Percentiles rank a stretch among this genome's conserved stretches.
phyloP scores from a whole-genome alignment of 1,140 invertebrate genomes.

The Calliphora vicina region DNA sequence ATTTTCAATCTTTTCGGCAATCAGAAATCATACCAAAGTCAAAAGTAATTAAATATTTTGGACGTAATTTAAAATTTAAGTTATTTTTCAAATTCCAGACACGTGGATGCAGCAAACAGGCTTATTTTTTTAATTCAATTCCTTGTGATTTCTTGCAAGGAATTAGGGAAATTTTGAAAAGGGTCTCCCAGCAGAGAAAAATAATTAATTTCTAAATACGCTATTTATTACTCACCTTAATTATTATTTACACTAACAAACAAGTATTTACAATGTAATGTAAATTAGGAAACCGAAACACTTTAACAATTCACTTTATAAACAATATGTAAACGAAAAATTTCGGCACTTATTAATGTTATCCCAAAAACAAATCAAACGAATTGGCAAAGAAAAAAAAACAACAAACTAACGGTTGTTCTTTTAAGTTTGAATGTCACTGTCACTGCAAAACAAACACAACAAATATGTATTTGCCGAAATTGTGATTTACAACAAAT shows the following conservation, averaged over 20 bases:
- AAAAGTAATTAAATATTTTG: no score
- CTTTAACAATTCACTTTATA: neutral
- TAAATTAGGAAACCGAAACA: neutral
- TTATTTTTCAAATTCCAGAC: no score
- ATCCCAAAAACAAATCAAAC: neutral
- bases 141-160: no score
- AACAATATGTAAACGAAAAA: neutral
- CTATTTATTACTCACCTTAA: neutral
- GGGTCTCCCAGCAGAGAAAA: no score
- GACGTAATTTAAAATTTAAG: no score
- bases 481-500: neutral
- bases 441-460: neutral
- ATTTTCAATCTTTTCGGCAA: no score
- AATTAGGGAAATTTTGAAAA: no score
- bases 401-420: neutral
- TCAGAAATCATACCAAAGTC: no score
- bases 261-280: neutral
- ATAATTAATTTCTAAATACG: no score
- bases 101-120: no score
- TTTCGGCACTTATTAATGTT: neutral
- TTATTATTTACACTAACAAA: neutral
- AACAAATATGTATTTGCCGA: neutral
- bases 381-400: neutral
- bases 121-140: no score
- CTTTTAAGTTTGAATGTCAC: slow-evolving; percentile 13